Conservation (phyloP, 2,888 invertebrate species). For the Drosophila neotestacea region DNA sequence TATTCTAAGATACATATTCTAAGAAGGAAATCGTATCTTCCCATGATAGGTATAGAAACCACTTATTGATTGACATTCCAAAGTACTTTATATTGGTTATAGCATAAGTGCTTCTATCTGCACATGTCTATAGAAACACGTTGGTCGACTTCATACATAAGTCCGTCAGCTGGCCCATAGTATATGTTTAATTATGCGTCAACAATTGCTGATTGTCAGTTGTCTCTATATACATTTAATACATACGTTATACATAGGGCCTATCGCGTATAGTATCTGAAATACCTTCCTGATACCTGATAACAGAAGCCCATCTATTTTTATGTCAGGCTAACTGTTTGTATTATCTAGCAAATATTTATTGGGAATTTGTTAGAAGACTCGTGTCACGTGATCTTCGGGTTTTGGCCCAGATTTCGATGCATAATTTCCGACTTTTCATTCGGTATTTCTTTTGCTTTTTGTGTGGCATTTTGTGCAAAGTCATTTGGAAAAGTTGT, state of each 20-base stretch:
- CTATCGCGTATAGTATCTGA: constrained; percentile 30
- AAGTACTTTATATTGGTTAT: background rate
- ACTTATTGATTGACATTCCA: background rate
- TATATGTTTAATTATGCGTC: constrained; percentile 37
- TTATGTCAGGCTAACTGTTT: constrained; percentile 4
- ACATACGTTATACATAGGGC: background rate
- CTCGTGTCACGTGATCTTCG: constrained; percentile 17
- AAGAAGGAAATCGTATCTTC: no score
- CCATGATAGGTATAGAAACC: background rate
- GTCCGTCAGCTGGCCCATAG: background rate
- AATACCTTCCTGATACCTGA: constrained; percentile 6
- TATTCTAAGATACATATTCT: no score
- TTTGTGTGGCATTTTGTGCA: constrained; percentile 45
- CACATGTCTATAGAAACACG: background rate
- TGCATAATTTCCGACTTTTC: constrained; percentile 28
- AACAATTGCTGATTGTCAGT: constrained; percentile 27
- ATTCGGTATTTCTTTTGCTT: constrained; percentile 1
- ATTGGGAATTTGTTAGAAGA: constrained; percentile 27
- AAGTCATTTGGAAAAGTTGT: constrained; percentile 64
- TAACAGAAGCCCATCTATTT: constrained; percentile 16
- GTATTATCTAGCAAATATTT: constrained; percentile 15
- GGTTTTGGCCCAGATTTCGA: constrained; percentile 11
- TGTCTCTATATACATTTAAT: background rate
- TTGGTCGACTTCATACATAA: background rate
- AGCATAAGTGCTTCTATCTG: background rate